phyloP scores from a whole-genome alignment of 2,888 invertebrate genomes.

The Prostheceraeus crozeri region DNA sequence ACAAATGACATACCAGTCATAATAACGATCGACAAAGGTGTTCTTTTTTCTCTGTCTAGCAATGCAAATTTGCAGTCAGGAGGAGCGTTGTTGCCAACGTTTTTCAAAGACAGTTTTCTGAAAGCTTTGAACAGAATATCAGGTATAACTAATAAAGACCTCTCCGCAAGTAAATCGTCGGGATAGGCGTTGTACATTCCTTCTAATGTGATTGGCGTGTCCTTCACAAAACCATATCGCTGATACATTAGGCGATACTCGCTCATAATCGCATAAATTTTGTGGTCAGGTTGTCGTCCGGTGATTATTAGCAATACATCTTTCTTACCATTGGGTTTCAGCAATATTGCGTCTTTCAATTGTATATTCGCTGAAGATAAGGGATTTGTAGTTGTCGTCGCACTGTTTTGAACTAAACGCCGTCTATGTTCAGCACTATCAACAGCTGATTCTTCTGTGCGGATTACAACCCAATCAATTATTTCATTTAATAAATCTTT shows the following conservation, averaged over 20 bases:
- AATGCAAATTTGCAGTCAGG: conserved; percentile 28
- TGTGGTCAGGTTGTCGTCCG: conserved; percentile 9
- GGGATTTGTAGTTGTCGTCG: not conserved
- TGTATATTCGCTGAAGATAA: conserved; percentile 6
- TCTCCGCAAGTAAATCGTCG: conserved; percentile 33
- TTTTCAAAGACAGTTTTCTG: not conserved
- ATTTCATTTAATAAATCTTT: not conserved
- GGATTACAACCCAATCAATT: conserved; percentile 23
- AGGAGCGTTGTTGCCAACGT: not conserved
- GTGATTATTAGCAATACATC: conserved; percentile 32
- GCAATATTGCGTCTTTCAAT: conserved; percentile 32
- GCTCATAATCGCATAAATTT: conserved; percentile 28
- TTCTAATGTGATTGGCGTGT: conserved; percentile 34
- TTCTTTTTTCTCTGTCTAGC: conserved; percentile 29
- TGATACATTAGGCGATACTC: conserved; percentile 32
- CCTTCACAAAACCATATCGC: conserved; percentile 33
- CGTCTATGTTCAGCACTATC: conserved; percentile 19
- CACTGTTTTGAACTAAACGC: not conserved
- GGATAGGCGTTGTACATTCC: conserved; percentile 38
- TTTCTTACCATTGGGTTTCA: conserved; percentile 35
- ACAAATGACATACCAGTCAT: not conserved
- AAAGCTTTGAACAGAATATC: conserved; percentile 33
- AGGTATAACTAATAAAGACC: conserved; percentile 29
- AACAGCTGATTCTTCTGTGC: not conserved
- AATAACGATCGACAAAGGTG: conserved; percentile 29